Base-by-base conservation (phyloP, 2,888 invertebrate species). In the Portevinia maculata region DNA sequence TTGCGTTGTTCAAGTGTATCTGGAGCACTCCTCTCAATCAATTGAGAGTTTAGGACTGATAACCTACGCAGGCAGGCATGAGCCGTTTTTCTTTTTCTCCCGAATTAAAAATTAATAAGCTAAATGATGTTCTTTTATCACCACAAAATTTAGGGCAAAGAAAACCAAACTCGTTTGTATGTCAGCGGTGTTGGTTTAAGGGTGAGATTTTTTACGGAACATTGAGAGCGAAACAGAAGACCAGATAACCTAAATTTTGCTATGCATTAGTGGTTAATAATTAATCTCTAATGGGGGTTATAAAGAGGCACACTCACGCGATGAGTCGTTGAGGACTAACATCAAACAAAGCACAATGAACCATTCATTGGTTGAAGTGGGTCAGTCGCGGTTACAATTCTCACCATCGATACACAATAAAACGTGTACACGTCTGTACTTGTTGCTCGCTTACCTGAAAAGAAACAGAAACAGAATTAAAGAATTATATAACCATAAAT, bases 181-280 rank as follows among this genome's bases (percentile, higher is more conserved):
- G 55, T n/a, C n/a, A n/a, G n/a, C n/a, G n/a, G 19, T 17, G 19
- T 19, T 8, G 9, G 19, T 44, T 9, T 32, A 11, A 44, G 46
- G 46, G 67, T 53, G 52, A 19, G 1, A 50, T 15, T 0, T 39
- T 3, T 19, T 30, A 28, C 21, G 21, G 11, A 9, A 19, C 17
- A 44, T 19, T 17, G 15, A 32, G 15, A 11, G 13, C 50, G 39
- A 67, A 67, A 34, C 30, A 55, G 48, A 19, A 48, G 30, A 65
- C 64, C 81, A 70, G 70, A 59, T 75, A 65, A 81, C 81, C 81
- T 70, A 62, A 41, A 65, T 81, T 81, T 46, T 59, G 57, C 39
- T 78, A 64, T 70, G 75, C 79, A 75, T 70, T 59, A 75, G 59
- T 44, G 75, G 46, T 81, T 81, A 81, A 81, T 81, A 64, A 75